These are phyloP conservation scores for Cecidostiba fungosa DNA, from an alignment of 2,888 invertebrate genomes.

Conservation along the genomic window DNA sequence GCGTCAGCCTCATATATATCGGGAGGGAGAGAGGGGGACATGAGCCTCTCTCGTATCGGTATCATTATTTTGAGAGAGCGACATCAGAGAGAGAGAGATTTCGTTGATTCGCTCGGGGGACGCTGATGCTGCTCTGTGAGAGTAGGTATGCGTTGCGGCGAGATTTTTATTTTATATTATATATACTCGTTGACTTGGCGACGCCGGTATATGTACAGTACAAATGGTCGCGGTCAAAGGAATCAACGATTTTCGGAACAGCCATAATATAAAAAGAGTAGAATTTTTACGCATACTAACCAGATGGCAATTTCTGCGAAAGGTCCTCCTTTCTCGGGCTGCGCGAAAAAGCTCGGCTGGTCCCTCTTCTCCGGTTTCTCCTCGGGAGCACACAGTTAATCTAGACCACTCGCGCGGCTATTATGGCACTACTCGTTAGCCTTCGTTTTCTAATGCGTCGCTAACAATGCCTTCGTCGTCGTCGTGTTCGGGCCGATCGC, in stretches of 20 bases:
- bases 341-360: conserved; percentile 5
- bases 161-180: too few species aligned
- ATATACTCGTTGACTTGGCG: background rate
- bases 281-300: background rate
- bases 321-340: conserved; percentile 1
- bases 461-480: conserved; percentile 5
- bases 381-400: background rate
- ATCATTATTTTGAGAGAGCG: conserved; percentile 21
- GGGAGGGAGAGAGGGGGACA: background rate
- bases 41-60: background rate
- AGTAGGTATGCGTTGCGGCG: too few species aligned
- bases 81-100: background rate
- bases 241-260: background rate
- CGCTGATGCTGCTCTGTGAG: background rate
- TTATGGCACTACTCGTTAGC: background rate
- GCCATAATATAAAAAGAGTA: background rate
- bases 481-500: background rate
- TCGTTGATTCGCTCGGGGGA: conserved; percentile 5
- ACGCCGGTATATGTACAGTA: too few species aligned
- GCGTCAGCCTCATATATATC: conserved; percentile 48
- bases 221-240: too few species aligned
- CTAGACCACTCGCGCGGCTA: background rate
- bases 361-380: background rate
- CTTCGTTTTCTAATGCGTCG: conserved; percentile 2
- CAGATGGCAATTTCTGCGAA: conserved; percentile 16